phyloP scores from a whole-genome alignment of 2,797 vertebrate genomes.

The Prionace glauca region DNA sequence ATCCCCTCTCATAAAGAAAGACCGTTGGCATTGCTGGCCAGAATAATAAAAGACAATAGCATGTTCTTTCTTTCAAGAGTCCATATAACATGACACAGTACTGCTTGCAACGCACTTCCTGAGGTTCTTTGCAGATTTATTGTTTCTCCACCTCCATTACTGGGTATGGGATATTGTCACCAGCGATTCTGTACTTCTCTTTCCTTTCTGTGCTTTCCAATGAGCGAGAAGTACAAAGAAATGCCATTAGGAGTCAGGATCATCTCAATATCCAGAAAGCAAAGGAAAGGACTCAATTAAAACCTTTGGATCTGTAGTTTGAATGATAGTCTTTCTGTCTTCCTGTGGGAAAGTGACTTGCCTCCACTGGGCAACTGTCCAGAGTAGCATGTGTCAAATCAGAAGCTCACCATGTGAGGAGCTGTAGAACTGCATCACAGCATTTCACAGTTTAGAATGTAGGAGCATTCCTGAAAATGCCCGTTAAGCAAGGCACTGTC shows the following conservation, averaged over 20 bases:
- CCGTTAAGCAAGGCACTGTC: not conserved
- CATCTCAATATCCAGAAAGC: not conserved
- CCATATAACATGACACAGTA: not conserved
- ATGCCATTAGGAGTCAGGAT: not conserved
- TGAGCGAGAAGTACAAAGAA: not conserved
- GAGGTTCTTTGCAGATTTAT: no score
- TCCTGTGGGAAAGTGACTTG: not conserved
- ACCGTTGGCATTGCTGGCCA: not conserved
- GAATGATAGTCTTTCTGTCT: not conserved
- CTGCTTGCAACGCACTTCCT: not conserved
- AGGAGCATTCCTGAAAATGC: not conserved
- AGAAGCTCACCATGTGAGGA: conserved; percentile 16
- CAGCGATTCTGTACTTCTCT: not conserved
- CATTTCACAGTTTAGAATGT: conserved; percentile 15
- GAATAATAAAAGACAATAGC: not conserved
- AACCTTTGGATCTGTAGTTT: not conserved
- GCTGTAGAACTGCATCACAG: not conserved
- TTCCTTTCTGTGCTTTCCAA: not conserved
- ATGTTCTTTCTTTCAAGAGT: not conserved
- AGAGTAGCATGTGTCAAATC: conserved; percentile 10
- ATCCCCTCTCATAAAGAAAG: not conserved
- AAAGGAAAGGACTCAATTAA: conserved; percentile 6
- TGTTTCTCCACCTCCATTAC: not conserved
- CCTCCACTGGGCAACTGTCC: not conserved
- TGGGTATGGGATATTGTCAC: not conserved